These are phyloP conservation scores for Eucriotettix oculatus DNA, from an alignment of 2,888 invertebrate genomes.

Conservation along the genomic window DNA sequence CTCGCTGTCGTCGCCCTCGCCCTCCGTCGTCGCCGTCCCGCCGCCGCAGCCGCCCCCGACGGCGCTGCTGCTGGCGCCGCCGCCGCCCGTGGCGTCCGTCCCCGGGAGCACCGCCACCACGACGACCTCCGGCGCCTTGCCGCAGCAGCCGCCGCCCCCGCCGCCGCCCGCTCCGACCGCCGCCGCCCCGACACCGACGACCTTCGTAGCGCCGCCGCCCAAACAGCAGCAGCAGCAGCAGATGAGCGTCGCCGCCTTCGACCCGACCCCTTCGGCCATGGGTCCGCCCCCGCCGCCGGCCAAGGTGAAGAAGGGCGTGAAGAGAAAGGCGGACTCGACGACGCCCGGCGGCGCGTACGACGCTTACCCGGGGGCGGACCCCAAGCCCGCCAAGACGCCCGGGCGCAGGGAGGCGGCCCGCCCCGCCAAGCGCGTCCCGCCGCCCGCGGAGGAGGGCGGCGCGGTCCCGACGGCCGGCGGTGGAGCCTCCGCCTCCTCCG, in stretches of 20 bases:
- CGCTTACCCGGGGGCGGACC: constrained; percentile 49
- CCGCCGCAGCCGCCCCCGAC: too few relatives aligned
- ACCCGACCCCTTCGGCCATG: constrained; percentile 22
- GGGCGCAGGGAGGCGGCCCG: constrained; percentile 86
- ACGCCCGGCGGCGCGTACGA: constrained; percentile 81
- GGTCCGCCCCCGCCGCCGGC: constrained; percentile 61
- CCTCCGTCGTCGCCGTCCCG: too few relatives aligned
- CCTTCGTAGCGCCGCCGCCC: constrained; percentile 25
- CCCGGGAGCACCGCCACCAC: constrained; percentile 57
- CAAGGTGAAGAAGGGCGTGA: constrained; percentile 86
- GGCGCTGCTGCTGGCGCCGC: too few relatives aligned
- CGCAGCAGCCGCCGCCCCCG: constrained; percentile 25
- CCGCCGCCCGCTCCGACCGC: constrained; percentile 8
- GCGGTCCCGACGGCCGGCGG: constrained; percentile 35
- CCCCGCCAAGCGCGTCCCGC: constrained; percentile 78
- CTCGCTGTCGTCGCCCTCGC: too few relatives aligned
- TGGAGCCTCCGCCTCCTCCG: constrained; percentile 44
- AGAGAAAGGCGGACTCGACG: constrained; percentile 97
- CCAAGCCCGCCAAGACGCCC: constrained; percentile 73
- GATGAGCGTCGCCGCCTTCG: constrained; percentile 4
- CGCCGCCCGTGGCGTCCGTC: constrained; percentile 22
- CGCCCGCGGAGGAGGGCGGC: constrained; percentile 32
- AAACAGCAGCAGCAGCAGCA: constrained; percentile 30
- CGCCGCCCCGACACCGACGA: constrained; percentile 17
- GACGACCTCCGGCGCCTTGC: constrained; percentile 39